Evolutionary conservation across 2,797 vertebrate genomes (phyloP).

Genomic region (Hipposideros larvatus): DNA sequence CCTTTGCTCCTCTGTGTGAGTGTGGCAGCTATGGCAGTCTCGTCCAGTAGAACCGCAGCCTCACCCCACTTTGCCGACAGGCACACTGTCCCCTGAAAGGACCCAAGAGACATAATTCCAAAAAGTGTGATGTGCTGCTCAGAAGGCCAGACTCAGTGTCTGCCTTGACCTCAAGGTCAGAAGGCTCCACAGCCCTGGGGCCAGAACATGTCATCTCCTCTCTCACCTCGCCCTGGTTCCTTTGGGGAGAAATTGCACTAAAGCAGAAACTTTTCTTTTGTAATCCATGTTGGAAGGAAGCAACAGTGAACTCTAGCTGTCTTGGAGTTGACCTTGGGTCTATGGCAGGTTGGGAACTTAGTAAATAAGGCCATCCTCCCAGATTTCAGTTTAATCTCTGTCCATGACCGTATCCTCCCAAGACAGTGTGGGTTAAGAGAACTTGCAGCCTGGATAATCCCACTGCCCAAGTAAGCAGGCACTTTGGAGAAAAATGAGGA

Average conservation of each 20-base stretch:
- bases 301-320: background rate
- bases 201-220: background rate
- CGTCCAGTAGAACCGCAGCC: background rate
- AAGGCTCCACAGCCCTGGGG: background rate
- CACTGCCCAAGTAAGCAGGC: background rate
- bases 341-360: background rate
- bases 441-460: background rate
- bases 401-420: background rate
- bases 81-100: background rate
- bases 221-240: background rate
- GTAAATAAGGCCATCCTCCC: background rate
- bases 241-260: conserved; percentile 10
- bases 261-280: conserved; percentile 31
- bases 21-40: background rate
- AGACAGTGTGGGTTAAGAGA: background rate
- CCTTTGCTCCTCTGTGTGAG: conserved; percentile 13
- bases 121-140: conserved; percentile 53
- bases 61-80: background rate
- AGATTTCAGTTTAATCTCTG: conserved; percentile 43
- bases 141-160: conserved; percentile 5
- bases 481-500: background rate
- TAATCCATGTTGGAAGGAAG: conserved; percentile 35
- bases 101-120: background rate
- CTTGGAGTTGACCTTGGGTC: background rate
- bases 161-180: conserved; percentile 28